Evolutionary conservation across 2,113 vertebrate genomes (phyloP).

Genomic region (Mastomys natalensis): DNA sequence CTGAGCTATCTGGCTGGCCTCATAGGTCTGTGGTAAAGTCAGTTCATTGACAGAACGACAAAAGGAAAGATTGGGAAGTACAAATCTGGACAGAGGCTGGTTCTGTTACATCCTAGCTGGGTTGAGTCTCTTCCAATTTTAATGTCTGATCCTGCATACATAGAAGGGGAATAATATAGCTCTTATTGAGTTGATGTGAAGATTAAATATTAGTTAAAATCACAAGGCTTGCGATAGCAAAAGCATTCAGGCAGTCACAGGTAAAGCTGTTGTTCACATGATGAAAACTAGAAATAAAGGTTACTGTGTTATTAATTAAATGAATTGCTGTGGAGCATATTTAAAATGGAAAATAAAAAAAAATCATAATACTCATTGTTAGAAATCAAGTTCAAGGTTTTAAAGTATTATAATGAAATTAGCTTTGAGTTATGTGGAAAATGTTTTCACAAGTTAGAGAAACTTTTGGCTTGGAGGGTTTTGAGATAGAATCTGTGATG

Average conservation of each 20-base stretch:
- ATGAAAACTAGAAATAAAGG: neutral
- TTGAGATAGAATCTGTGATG: neutral
- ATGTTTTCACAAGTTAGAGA: neutral
- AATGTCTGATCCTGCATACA: neutral
- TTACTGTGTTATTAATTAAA: neutral
- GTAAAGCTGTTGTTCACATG: neutral
- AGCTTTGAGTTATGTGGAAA: neutral
- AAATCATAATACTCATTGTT: neutral
- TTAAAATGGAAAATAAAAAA: constrained; percentile 20
- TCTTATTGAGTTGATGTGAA: constrained; percentile 10
- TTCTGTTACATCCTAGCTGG: neutral
- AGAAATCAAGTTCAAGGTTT: neutral
- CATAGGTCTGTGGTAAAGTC: constrained; percentile 29
- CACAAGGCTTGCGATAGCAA: neutral
- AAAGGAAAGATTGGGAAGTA: neutral
- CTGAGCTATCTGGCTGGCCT: neutral
- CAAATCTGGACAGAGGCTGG: constrained; percentile 2
- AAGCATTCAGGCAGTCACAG: neutral
- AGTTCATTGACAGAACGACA: neutral
- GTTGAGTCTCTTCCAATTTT: neutral
- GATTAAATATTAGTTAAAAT: constrained; percentile 4
- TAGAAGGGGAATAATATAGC: neutral
- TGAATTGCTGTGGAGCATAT: constrained; percentile 29
- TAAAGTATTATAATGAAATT: neutral
- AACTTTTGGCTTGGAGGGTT: neutral